Percentiles rank a stretch among this genome's conserved stretches.
phyloP scores from a whole-genome alignment of 2,113 vertebrate genomes.

The Rhadina sibilatrix region DNA sequence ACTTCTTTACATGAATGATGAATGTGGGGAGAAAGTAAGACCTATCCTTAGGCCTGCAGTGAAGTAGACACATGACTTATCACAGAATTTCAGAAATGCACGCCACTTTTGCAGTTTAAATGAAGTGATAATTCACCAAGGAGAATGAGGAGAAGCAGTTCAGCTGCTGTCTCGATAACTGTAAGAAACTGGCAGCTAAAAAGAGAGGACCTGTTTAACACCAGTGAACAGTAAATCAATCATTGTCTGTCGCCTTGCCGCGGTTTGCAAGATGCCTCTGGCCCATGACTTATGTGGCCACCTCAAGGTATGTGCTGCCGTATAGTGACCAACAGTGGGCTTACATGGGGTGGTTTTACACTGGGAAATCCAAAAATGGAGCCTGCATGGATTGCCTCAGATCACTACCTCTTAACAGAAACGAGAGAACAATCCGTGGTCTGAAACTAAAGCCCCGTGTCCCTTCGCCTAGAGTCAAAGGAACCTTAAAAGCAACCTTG shows the following conservation, averaged over 20 bases:
- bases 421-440: neutral
- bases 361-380: neutral
- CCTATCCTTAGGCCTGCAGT: neutral
- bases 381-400: accelerated
- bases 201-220: neutral
- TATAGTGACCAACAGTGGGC: neutral
- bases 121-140: neutral
- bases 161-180: neutral
- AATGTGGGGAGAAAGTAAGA: neutral
- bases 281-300: neutral
- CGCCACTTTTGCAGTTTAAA: neutral
- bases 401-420: neutral
- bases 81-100: neutral
- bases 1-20: neutral
- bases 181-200: neutral
- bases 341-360: neutral
- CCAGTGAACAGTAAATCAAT: neutral
- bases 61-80: neutral
- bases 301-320: neutral
- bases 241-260: neutral
- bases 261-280: neutral
- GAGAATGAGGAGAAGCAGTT: neutral
- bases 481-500: neutral
- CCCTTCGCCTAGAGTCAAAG: neutral
- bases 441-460: neutral